Conservation (phyloP, 2,888 invertebrate species). For the Machimus atricapillus region DNA sequence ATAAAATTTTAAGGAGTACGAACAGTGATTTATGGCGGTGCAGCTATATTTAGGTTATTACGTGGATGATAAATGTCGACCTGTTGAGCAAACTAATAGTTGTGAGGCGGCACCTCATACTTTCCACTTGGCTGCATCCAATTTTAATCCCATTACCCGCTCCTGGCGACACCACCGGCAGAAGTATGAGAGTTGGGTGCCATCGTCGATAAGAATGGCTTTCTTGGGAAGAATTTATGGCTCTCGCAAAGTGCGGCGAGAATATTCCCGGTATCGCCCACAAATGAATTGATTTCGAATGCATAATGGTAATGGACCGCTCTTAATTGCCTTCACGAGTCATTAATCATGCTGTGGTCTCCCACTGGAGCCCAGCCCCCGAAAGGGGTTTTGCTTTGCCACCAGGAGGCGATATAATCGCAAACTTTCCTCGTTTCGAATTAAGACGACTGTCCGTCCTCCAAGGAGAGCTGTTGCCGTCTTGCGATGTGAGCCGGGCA, state of each 20-base stretch:
- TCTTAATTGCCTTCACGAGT: not conserved
- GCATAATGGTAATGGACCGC: not conserved
- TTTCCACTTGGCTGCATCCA: not conserved
- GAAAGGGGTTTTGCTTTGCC: not conserved
- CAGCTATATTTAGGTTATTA: not conserved
- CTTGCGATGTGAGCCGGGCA: not conserved
- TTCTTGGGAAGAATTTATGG: not conserved
- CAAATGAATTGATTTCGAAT: constrained; percentile 11
- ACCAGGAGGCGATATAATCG: not conserved
- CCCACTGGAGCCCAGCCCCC: not conserved
- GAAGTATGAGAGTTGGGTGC: not conserved
- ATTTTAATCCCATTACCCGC: constrained; percentile 10
- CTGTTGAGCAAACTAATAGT: not conserved
- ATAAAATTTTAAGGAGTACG: not conserved
- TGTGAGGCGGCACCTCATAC: not conserved
- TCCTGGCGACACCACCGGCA: not conserved
- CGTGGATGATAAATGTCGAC: not conserved
- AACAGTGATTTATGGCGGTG: not conserved
- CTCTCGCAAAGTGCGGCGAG: not conserved
- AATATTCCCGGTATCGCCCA: not conserved
- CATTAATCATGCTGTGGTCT: not conserved
- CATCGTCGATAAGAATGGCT: not conserved
- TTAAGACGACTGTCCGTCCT: not conserved
- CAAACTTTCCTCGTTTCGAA: not conserved
- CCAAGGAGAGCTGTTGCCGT: not conserved